These are phyloP conservation scores for Ornithorhynchus anatinus DNA, from an alignment of 2,113 vertebrate species.

Conservation along the genomic window DNA sequence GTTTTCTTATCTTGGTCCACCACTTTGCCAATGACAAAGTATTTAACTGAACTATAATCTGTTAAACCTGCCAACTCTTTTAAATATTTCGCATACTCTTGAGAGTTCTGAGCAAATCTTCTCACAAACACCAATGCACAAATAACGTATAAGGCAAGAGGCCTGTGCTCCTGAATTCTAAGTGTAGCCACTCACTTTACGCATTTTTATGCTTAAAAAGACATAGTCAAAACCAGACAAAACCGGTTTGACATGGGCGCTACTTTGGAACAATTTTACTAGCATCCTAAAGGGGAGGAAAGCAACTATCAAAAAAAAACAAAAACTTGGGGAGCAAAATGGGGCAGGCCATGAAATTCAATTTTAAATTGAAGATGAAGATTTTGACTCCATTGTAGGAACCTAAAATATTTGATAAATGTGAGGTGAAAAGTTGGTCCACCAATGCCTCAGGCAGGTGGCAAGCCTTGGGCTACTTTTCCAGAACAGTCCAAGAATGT, in stretches of 20 bases:
- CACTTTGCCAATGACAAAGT: too few species aligned
- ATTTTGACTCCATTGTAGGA: too few species aligned
- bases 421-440: too few species aligned
- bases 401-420: too few species aligned
- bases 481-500: not conserved
- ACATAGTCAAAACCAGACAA: too few species aligned
- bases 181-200: not conserved
- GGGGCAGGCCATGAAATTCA: too few species aligned
- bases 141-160: not conserved
- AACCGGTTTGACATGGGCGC: too few species aligned
- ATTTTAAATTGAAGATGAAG: too few species aligned
- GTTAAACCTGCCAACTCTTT: not conserved
- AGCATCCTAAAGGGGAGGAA: too few species aligned
- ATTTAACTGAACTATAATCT: constrained; percentile 12
- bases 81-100: not conserved
- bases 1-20: too few species aligned
- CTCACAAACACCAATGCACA: not conserved
- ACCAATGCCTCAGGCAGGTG: not conserved
- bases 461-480: not conserved
- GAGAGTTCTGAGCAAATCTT: not conserved
- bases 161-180: not conserved
- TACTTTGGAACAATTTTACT: too few species aligned
- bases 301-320: constrained; percentile 1
- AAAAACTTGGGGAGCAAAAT: not conserved
- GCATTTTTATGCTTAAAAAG: too few species aligned